phyloP scores from a whole-genome alignment of 2,797 vertebrate species.

The Lithobates pipiens region DNA sequence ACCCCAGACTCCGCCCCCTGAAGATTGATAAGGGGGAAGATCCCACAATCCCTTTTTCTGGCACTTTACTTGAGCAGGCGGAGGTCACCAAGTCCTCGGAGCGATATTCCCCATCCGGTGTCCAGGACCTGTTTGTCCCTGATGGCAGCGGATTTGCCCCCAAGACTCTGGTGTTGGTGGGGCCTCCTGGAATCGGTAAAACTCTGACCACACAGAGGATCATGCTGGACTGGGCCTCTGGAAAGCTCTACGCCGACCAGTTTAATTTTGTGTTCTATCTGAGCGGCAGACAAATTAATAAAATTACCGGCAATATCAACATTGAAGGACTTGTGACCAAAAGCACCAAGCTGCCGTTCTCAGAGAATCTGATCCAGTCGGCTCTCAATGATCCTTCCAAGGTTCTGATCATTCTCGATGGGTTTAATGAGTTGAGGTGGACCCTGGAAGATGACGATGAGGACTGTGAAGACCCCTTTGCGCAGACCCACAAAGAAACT shows the following conservation, averaged over 20 bases:
- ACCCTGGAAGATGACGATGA: not conserved
- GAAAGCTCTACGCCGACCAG: not conserved
- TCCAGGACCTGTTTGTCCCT: not conserved
- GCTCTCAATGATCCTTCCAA: slow-evolving; percentile 54
- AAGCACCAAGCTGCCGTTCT: not conserved
- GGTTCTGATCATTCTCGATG: slow-evolving; percentile 70
- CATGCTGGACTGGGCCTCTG: slow-evolving; percentile 64
- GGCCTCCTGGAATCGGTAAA: slow-evolving; percentile 39
- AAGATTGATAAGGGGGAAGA: not conserved
- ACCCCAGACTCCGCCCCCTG: not conserved
- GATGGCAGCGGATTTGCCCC: fast-evolving
- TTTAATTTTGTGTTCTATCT: slow-evolving; percentile 12
- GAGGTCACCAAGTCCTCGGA: not conserved
- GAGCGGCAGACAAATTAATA: slow-evolving; percentile 42
- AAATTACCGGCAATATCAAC: not conserved
- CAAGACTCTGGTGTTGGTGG: slow-evolving; percentile 43
- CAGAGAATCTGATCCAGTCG: not conserved
- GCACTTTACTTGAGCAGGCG: not conserved
- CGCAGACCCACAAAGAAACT: not conserved
- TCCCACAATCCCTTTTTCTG: not conserved
- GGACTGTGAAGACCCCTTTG: not conserved
- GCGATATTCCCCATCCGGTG: fast-evolving
- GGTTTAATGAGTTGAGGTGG: slow-evolving; percentile 60
- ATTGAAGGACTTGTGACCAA: slow-evolving; percentile 37
- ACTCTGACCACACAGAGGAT: slow-evolving; percentile 55